Evolutionary conservation across 2,113 vertebrate genomes (phyloP).

Genomic region (Aegotheles bennettii): DNA sequence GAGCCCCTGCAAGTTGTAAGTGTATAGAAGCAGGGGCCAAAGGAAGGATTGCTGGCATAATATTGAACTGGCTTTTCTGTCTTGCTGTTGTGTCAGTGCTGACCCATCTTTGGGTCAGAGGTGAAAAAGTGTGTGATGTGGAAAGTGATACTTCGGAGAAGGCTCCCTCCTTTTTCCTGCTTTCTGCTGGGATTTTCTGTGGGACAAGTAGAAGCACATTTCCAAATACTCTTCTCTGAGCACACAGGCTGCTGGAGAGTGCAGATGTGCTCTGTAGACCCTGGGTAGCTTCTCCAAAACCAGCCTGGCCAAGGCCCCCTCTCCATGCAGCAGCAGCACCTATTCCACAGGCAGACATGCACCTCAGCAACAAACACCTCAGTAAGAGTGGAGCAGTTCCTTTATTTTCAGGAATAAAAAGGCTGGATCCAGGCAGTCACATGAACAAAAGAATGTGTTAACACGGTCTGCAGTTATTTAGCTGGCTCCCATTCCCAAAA

Average conservation of each 20-base stretch:
- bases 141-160: neutral
- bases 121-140: neutral
- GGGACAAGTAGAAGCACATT: neutral
- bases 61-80: neutral
- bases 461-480: neutral
- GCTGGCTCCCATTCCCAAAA: neutral
- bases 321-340: neutral
- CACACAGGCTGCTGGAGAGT: rapidly evolving
- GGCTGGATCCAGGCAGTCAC: neutral
- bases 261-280: neutral
- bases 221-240: neutral
- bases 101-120: neutral
- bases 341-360: neutral
- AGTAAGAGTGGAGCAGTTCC: neutral
- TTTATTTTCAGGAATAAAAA: neutral
- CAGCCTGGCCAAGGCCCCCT: rapidly evolving
- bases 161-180: neutral
- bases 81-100: neutral
- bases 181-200: neutral
- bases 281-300: neutral
- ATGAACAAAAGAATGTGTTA: neutral
- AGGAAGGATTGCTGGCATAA: neutral
- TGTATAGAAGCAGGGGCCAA: neutral
- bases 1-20: neutral
- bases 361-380: rapidly evolving